These are phyloP conservation scores for Mus pahari DNA, from an alignment of 2,113 vertebrate genomes.

Conservation along the genomic window DNA sequence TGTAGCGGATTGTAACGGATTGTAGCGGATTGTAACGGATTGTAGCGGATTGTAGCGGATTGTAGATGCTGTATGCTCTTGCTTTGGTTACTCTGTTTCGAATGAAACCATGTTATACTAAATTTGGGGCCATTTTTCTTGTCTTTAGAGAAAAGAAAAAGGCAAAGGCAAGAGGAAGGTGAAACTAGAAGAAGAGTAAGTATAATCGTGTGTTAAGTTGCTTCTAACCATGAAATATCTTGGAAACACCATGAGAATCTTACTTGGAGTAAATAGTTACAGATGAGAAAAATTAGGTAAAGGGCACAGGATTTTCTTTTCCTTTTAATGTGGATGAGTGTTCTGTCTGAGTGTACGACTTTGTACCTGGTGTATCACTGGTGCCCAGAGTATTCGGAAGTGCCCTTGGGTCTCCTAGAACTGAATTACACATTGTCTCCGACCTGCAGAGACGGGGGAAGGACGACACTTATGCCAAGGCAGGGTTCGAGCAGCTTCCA, in stretches of 20 bases:
- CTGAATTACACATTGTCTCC: not conserved
- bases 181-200: conserved; percentile 92
- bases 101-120: conserved; percentile 55
- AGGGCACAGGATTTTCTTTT: not conserved
- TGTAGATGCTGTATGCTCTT: conserved; percentile 45
- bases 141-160: conserved; percentile 93
- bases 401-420: not conserved
- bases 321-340: not conserved
- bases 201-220: conserved; percentile 59
- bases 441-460: too few relatives aligned
- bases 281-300: not conserved
- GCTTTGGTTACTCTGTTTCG: conserved; percentile 12
- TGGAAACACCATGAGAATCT: not conserved
- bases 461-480: too few relatives aligned
- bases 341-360: not conserved
- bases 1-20: too few relatives aligned
- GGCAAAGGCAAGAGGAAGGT: conserved; percentile 92
- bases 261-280: conserved; percentile 34
- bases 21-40: too few relatives aligned
- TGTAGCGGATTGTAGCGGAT: too few relatives aligned
- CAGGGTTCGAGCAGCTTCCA: too few relatives aligned
- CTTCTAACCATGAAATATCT: conserved; percentile 1
- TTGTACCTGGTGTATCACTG: not conserved
- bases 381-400: not conserved
- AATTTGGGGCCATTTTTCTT: conserved; percentile 64